Evolutionary conservation across 2,113 vertebrate genomes (phyloP), one percentile per base, ranked within the genome.

Genomic region (Phrynocephalus versicolor): DNA sequence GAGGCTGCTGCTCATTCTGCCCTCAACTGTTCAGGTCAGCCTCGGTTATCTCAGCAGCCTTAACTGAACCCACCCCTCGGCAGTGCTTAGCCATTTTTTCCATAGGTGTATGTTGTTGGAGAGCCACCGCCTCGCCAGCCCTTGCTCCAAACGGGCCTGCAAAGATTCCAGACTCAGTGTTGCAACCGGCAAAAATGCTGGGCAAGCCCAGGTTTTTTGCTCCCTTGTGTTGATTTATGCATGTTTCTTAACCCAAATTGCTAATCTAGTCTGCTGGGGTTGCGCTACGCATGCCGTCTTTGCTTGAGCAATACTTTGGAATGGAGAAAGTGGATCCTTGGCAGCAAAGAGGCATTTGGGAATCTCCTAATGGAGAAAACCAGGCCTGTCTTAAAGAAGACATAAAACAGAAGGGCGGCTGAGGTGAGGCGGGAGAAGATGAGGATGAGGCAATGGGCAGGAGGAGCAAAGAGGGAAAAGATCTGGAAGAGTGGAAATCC

Each of bases 301-400:
- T 45, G 25, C 71, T 83, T 74, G 57, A 74, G 82, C 82, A 83
- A 83, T 74, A 27, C 27, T 37, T 64, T 74, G 70, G 82, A 45
- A 74, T 19, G 57, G n/a, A 83, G 81, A 83, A n/a, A 45, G 27
- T 18, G 16, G 57, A 74, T 15, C 1, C 27, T 83, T 83, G 70
- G 39, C 37, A 18, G 39, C 2, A 15, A 7, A 9, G 2, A 62
- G 19, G 45, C 57, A 39, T 83, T 73, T 83, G 82, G 71, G 70
- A 74, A 64, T 64, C 70, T 64, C 37, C 8, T 45, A n/a, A 83
- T 23, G 58, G 39, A 21, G 37, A 62, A 74, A 83, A 8, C 21
- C 35, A 51, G 16, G 10, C 16, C 62, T 67, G 79, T 18, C 37
- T 37, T 55, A 33, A 69, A 69, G 41, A 51, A 30, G 79, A 81